Evolutionary conservation across 2,888 invertebrate genomes (phyloP).

Genomic region (Andricus curvator): DNA sequence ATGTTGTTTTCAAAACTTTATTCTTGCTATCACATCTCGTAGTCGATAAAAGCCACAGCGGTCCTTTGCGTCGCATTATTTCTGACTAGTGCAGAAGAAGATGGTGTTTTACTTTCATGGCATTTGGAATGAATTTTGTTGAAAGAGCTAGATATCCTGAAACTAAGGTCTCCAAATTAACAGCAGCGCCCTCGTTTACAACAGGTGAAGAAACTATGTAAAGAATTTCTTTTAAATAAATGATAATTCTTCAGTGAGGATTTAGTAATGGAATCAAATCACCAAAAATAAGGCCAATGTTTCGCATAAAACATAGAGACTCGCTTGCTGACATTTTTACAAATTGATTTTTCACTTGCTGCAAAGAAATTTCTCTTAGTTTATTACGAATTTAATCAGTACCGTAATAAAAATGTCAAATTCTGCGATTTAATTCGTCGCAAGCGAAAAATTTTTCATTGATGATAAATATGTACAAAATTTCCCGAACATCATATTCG

Average conservation of each 20-base stretch:
- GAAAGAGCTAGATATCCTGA: conserved; percentile 49
- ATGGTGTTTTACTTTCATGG: conserved; percentile 57
- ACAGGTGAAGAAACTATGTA: conserved; percentile 47
- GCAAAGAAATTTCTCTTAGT: conserved; percentile 37
- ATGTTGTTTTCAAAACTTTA: conserved; percentile 48
- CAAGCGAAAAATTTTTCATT: conserved; percentile 50
- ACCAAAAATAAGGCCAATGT: conserved; percentile 52
- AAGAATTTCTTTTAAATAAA: conserved; percentile 52
- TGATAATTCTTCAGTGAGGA: conserved; percentile 52
- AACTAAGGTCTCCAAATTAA: conserved; percentile 48
- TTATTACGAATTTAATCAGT: conserved; percentile 50
- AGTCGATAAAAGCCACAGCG: conserved; percentile 47
- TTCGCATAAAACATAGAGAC: conserved; percentile 47
- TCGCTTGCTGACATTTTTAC: conserved; percentile 56
- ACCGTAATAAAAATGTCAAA: conserved; percentile 49
- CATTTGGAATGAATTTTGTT: conserved; percentile 43
- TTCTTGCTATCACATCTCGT: conserved; percentile 55
- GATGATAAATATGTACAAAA: conserved; percentile 55
- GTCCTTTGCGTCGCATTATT: conserved; percentile 49
- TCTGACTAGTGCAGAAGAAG: conserved; percentile 52
- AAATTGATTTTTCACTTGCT: conserved; percentile 43
- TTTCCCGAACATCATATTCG: conserved; percentile 54
- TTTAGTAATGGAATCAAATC: conserved; percentile 46
- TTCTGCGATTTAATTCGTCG: conserved; percentile 47
- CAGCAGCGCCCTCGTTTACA: conserved; percentile 39